Conservation (phyloP, 1,140 invertebrate genomes). For the Solenopsis invicta region DNA sequence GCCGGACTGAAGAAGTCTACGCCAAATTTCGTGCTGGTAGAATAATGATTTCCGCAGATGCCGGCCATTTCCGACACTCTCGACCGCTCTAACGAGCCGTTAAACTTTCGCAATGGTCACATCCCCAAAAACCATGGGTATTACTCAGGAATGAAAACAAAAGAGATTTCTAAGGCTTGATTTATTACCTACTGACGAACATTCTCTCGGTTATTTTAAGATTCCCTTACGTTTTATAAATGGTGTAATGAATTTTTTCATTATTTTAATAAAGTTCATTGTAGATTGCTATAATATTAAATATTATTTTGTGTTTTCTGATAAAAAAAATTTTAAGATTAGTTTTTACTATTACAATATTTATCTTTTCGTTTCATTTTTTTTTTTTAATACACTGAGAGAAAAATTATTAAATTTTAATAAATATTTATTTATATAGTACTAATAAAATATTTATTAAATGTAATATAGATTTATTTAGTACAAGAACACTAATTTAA, state of each 20-base stretch:
- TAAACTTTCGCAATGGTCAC: conserved; percentile 51
- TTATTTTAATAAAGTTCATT: neutral
- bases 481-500: no score
- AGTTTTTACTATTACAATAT: neutral
- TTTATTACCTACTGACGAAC: neutral
- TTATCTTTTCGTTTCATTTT: neutral
- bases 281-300: conserved; percentile 27
- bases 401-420: no score
- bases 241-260: neutral
- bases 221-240: neutral
- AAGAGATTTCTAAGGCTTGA: conserved; percentile 3
- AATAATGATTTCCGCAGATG: conserved; percentile 66
- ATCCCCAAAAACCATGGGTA: neutral
- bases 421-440: no score
- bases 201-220: neutral
- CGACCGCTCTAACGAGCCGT: conserved; percentile 58
- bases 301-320: neutral
- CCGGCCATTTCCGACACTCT: conserved; percentile 62
- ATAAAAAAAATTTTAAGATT: neutral
- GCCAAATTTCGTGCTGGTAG: conserved; percentile 49
- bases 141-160: conserved; percentile 14
- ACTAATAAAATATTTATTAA: no score
- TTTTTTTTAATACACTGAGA: no score
- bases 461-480: no score
- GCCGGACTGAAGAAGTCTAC: neutral